Evolutionary conservation across 2,113 vertebrate species (phyloP), one percentile per base, ranked within the genome.

Genomic region (Salvelinus alpinus): DNA sequence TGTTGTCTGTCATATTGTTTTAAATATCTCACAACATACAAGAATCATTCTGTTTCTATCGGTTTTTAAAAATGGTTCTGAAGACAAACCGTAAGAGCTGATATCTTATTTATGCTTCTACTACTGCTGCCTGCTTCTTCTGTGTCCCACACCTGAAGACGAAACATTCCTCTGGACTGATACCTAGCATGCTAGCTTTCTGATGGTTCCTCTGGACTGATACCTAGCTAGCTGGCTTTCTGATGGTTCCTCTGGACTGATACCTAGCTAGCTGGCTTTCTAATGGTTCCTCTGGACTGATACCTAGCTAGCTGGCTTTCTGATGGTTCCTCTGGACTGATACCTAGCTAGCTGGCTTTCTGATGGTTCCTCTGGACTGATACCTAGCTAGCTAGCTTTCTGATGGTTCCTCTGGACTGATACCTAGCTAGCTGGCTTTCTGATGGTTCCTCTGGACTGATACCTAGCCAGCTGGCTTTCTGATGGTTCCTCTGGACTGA

Each of bases 71-170:
- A 79, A 57, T 80, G 73, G 68, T 70, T 77, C 60, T 75, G 84
- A 85, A 65, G 83, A 81, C 75, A 82, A 84, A 82, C 78, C 79
- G 73, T 80, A 78, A 85, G 82, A 83, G 74, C 76, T 54, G 31
- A 88, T 80, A 54, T 44, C 84, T 75, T 87, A 82, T 88, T 86
- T 87, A 88, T 88, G 86, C 81, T 89, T 5, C 14, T 18, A 6
- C 51, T 18, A 71, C 76, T 87, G 83, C 83, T 88, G 89, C 86
- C 80, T 89, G 89, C 79, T 82, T 73, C 29, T 77, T 51, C 79
- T 80, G 79, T 78, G 84, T 90, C 81, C 81, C 16, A 57, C 82
- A 66, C 91, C 93, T 87, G 74, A 94, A 94, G 93, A 94, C 79
- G 92, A 93, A 89, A 87, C 91, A 88, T 16, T 88, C 34, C n/a